Percentiles rank a stretch among this genome's conserved stretches.
Conservation (phyloP, 2,888 invertebrate species). For the Sarcophaga rosellei region DNA sequence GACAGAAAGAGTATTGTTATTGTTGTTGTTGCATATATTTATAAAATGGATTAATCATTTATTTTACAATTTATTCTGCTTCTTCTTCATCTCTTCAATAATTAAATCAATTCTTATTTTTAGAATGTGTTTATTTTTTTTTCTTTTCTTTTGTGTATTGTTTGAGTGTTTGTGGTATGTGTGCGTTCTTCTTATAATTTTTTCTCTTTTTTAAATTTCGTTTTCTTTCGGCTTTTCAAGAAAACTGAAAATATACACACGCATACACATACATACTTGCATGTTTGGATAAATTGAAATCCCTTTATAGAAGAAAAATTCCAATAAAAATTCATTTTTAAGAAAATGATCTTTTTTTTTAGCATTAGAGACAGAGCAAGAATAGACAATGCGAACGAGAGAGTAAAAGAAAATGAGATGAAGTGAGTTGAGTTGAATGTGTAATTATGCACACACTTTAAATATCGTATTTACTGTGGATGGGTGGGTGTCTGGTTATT, state of each 20-base stretch:
- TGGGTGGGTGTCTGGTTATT: slow-evolving; percentile 36
- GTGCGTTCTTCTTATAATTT: neutral
- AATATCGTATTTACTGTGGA: neutral
- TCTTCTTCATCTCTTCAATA: slow-evolving; percentile 39
- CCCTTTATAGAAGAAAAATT: slow-evolving; percentile 43
- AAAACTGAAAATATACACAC: slow-evolving; percentile 13
- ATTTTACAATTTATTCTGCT: slow-evolving; percentile 58
- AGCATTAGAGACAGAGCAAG: neutral
- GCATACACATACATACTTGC: neutral
- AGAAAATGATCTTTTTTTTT: slow-evolving; percentile 32
- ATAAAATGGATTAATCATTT: slow-evolving; percentile 64
- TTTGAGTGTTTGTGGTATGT: neutral
- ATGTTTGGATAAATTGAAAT: slow-evolving; percentile 5
- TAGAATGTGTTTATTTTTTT: slow-evolving; percentile 54
- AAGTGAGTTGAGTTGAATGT: neutral
- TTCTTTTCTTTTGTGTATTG: slow-evolving; percentile 10
- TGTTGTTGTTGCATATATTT: slow-evolving; percentile 43
- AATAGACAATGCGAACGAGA: neutral
- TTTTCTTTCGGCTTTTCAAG: slow-evolving; percentile 28
- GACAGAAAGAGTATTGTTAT: neutral
- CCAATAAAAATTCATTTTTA: slow-evolving; percentile 36
- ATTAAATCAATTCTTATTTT: slow-evolving; percentile 68
- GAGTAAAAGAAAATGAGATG: too few relatives aligned
- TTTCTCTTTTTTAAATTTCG: neutral
- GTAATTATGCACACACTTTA: too few relatives aligned